Percentiles rank a stretch among this genome's conserved stretches.
Conservation (phyloP, 2,888 invertebrate genomes). For the Chrysolina haemoptera region DNA sequence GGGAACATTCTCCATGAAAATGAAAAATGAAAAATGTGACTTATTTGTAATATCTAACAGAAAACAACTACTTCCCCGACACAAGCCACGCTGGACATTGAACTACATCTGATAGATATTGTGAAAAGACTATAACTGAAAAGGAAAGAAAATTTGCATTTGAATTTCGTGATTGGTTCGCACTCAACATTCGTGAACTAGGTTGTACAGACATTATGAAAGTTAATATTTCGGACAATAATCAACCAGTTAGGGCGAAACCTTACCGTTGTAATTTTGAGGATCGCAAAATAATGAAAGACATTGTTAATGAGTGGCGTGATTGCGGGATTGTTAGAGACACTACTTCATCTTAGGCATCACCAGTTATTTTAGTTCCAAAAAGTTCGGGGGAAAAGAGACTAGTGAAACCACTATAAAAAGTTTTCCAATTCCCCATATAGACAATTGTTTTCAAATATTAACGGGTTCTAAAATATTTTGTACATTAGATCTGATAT, state of each 20-base stretch:
- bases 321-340: conserved; percentile 40
- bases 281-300: not conserved
- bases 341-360: conserved; percentile 45
- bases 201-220: not conserved
- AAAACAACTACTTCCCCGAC: too few relatives aligned
- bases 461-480: not conserved
- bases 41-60: too few relatives aligned
- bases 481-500: not conserved
- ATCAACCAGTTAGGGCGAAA: not conserved
- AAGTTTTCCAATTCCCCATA: conserved; percentile 40
- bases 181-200: not conserved
- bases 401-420: conserved; percentile 41
- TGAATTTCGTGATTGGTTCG: not conserved
- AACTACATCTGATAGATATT: too few relatives aligned
- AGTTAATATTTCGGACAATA: not conserved
- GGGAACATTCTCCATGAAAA: too few relatives aligned
- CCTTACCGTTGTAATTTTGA: conserved; percentile 1
- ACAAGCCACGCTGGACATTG: too few relatives aligned
- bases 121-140: too few relatives aligned
- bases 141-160: too few relatives aligned
- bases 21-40: too few relatives aligned
- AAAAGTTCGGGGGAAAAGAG: conserved; percentile 43
- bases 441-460: conserved; percentile 38
- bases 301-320: not conserved
- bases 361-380: conserved; percentile 45